Conservation (phyloP, 1,140 invertebrate genomes). For the Drusus annulatus region DNA sequence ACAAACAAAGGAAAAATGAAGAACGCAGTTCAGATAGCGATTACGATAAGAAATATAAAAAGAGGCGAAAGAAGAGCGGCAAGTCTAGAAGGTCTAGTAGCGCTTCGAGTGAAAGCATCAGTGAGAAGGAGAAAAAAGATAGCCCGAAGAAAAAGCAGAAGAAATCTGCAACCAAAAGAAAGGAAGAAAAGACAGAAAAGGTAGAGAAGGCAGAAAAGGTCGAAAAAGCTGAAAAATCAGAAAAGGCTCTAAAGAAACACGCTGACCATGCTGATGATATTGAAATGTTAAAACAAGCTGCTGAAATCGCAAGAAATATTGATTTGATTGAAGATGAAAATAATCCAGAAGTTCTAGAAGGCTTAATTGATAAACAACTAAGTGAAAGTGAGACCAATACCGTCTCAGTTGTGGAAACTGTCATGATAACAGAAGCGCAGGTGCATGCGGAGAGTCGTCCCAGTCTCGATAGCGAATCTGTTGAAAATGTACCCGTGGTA, state of each 20-base stretch:
- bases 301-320: slow-evolving; percentile 58
- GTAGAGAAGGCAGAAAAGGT: slow-evolving; percentile 63
- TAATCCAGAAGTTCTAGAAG: slow-evolving; percentile 60
- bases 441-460: slow-evolving; percentile 63
- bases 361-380: slow-evolving; percentile 63
- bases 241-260: slow-evolving; percentile 60
- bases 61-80: slow-evolving; percentile 47
- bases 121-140: slow-evolving; percentile 41
- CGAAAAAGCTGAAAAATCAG: slow-evolving; percentile 61
- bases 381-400: slow-evolving; percentile 70
- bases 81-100: slow-evolving; percentile 41
- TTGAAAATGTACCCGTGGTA: neutral
- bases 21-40: slow-evolving; percentile 54
- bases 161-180: slow-evolving; percentile 62
- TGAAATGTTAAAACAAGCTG: slow-evolving; percentile 57
- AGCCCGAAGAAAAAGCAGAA: slow-evolving; percentile 44
- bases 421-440: slow-evolving; percentile 70
- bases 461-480: slow-evolving; percentile 46
- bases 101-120: slow-evolving; percentile 44
- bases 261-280: slow-evolving; percentile 56
- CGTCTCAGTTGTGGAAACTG: slow-evolving; percentile 68
- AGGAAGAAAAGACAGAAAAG: slow-evolving; percentile 61
- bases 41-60: slow-evolving; percentile 55
- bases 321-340: slow-evolving; percentile 60
- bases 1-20: slow-evolving; percentile 47